Evolutionary conservation across 2,113 vertebrate species (phyloP), one percentile per base, ranked within the genome.

Genomic region (Austrofundulus limnaeus): DNA sequence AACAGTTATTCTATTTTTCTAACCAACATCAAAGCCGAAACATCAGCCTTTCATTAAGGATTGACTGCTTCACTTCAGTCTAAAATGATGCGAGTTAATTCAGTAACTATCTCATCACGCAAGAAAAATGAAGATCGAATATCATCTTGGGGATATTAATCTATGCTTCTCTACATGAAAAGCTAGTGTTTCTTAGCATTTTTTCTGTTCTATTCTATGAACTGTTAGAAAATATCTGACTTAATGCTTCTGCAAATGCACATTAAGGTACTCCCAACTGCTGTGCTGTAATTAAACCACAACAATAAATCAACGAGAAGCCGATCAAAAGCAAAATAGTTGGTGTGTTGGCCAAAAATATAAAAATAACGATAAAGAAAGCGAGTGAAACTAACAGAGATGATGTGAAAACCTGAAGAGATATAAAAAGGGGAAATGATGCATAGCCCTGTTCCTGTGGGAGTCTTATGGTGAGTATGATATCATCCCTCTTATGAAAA

Each of bases 401-500:
- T 70, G 69, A 81, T 76, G 75, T 72, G 66, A 72, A 78, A 87
- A 81, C 68, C 84, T 82, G 78, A 81, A 77, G 77, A 81, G 81
- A 77, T 82, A 85, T 81, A 85, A 83, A 87, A 81, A 80, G 70
- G 60, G 69, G 70, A 57, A 80, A 80, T 88, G 74, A 87, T 87
- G 83, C 83, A 86, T 81, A 71, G 75, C 63, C 58, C 48, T 81
- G 75, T 72, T 81, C 84, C 85, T 76, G 60, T 59, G 84, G 84
- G 84, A 85, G 80, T 79, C 80, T 84, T 77, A 71, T 61, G 66
- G 84, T 53, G 82, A 71, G 77, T 70, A 80, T 78, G 86, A 87
- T 83, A 87, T 89, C 87, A 87, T 87, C 76, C 70, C 82, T 86
- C 83, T 83, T 87, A 77, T 87, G 88, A 89, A 81, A 81, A 82